phyloP scores from a whole-genome alignment of 1,140 invertebrate species.

The Cherax quadricarinatus region DNA sequence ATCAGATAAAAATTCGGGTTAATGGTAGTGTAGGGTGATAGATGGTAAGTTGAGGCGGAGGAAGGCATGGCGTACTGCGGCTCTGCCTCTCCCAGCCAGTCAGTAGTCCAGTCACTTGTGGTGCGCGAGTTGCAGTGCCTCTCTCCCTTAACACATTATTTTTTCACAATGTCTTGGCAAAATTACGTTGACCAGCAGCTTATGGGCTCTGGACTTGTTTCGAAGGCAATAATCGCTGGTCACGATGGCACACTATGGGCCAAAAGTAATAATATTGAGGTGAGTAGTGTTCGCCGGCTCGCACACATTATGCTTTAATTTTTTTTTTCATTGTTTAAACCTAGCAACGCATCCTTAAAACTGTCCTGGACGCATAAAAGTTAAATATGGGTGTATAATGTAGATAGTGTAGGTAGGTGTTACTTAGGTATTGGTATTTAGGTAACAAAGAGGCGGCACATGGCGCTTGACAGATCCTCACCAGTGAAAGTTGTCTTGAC shows the following conservation, averaged over 20 bases:
- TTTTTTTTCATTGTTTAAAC: too few species aligned
- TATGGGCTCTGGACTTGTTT: constrained; percentile 93
- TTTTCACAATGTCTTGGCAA: constrained; percentile 92
- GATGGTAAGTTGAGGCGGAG: background rate
- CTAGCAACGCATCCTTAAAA: too few species aligned
- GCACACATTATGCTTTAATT: background rate
- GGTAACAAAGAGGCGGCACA: constrained; percentile 12
- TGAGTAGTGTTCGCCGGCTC: constrained; percentile 78
- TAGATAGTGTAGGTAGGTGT: background rate
- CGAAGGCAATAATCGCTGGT: constrained; percentile 95
- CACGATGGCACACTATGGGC: constrained; percentile 97
- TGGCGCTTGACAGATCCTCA: background rate
- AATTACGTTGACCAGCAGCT: constrained; percentile 98
- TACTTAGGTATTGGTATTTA: background rate
- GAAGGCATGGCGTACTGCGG: constrained; percentile 59
- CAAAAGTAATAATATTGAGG: constrained; percentile 94
- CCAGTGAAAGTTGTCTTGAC: constrained; percentile 3
- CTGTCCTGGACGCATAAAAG: too few species aligned
- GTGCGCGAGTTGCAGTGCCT: constrained; percentile 43
- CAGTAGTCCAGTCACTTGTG: constrained; percentile 64
- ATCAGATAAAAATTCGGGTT: background rate
- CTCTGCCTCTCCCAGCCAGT: constrained; percentile 39
- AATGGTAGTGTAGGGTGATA: background rate
- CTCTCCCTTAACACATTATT: constrained; percentile 41
- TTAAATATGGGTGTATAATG: too few species aligned